phyloP scores from a whole-genome alignment of 2,888 invertebrate species.

The Drosophila kuntzei region DNA sequence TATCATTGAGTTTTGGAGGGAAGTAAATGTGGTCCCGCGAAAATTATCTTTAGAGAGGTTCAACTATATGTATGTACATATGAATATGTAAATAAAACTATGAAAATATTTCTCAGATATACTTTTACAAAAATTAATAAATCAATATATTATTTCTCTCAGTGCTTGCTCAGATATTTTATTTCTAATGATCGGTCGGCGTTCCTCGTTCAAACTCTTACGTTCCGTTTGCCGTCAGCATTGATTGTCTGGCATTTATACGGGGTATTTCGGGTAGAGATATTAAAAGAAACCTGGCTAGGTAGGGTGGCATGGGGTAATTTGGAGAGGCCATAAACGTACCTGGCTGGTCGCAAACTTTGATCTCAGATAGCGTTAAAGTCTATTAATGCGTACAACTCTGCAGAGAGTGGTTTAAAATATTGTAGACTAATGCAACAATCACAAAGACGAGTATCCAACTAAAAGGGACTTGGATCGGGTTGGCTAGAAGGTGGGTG shows the following conservation, averaged over 20 bases:
- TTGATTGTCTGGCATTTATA: slow-evolving; percentile 19
- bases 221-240: slow-evolving; percentile 3
- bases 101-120: background rate
- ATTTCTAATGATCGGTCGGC: slow-evolving; percentile 38
- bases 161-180: slow-evolving; percentile 32
- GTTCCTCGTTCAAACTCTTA: slow-evolving; percentile 2
- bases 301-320: background rate
- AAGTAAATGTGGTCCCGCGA: no score
- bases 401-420: slow-evolving; percentile 9
- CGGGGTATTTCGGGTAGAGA: background rate
- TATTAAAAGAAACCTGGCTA: slow-evolving; percentile 1
- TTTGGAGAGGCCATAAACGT: slow-evolving; percentile 29
- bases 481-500: slow-evolving; percentile 2
- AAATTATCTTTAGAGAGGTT: no score
- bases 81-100: no score
- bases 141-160: background rate
- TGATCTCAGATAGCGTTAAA: slow-evolving; percentile 38
- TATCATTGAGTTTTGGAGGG: no score
- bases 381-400: slow-evolving; percentile 12
- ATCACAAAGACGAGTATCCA: slow-evolving; percentile 22
- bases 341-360: slow-evolving; percentile 29
- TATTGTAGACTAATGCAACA: slow-evolving; percentile 3
- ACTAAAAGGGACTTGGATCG: background rate
- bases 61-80: no score
- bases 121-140: background rate